Percentiles rank a stretch among this genome's conserved stretches.
Evolutionary conservation across 2,113 vertebrate genomes (phyloP).

Genomic region (Meles meles): DNA sequence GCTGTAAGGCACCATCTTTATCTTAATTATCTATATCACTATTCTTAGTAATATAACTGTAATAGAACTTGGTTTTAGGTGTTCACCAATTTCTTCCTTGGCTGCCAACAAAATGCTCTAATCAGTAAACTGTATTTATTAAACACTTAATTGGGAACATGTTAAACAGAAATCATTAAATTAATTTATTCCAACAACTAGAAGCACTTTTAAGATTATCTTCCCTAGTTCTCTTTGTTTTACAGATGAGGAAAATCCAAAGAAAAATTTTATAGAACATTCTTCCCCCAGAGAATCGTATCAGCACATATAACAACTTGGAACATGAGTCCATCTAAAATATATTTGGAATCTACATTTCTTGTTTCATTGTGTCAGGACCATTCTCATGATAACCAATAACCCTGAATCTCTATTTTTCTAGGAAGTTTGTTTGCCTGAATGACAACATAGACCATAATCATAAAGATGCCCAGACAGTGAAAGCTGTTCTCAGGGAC

Average conservation of each 20-base stretch:
- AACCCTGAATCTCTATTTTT: conserved; percentile 22
- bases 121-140: no score
- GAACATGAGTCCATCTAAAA: neutral
- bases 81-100: neutral
- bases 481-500: conserved; percentile 96
- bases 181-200: no score
- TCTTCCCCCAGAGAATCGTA: neutral
- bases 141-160: no score
- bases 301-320: neutral
- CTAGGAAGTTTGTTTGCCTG: conserved; percentile 97
- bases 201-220: no score
- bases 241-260: no score
- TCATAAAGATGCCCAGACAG: conserved; percentile 95
- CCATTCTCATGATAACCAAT: neutral
- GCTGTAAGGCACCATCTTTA: neutral
- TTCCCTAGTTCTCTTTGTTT: no score
- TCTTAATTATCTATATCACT: neutral
- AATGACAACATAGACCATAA: conserved; percentile 99
- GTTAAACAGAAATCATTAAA: no score
- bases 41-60: neutral
- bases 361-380: neutral
- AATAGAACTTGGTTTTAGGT: neutral
- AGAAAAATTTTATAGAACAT: neutral
- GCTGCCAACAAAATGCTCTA: neutral
- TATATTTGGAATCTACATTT: neutral